Conservation (phyloP, 2,113 vertebrate species). For the Tenebrosternarchus preto region DNA sequence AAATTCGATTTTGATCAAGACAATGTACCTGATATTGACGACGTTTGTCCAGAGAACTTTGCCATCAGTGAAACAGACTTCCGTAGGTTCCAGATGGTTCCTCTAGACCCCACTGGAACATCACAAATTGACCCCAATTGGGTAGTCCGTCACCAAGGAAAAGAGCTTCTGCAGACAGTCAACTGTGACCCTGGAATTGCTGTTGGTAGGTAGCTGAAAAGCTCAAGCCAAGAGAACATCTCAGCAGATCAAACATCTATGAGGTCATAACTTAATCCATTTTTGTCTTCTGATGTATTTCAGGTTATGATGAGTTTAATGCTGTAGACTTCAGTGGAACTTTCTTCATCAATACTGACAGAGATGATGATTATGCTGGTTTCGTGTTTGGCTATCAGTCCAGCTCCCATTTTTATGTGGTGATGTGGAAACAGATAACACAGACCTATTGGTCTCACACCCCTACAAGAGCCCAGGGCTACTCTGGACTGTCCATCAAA, state of each 20-base stretch:
- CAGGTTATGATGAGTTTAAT: conserved; percentile 96
- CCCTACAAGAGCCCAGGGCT: conserved; percentile 94
- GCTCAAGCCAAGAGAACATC: neutral
- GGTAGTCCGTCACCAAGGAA: conserved; percentile 97
- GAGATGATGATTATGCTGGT: conserved; percentile 96
- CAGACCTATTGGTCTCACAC: conserved; percentile 94
- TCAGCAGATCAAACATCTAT: no score
- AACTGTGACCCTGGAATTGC: conserved; percentile 98
- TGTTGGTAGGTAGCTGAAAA: conserved; percentile 80
- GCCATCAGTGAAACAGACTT: conserved; percentile 97
- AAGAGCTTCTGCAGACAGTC: conserved; percentile 97
- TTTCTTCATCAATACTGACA: conserved; percentile 97
- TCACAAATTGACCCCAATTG: conserved; percentile 98
- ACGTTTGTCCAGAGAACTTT: conserved; percentile 95
- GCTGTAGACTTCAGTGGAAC: conserved; percentile 98
- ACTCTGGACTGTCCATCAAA: conserved; percentile 96
- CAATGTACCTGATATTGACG: conserved; percentile 88
- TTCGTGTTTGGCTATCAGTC: conserved; percentile 99
- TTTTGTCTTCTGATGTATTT: conserved; percentile 27
- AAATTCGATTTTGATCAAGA: conserved; percentile 97
- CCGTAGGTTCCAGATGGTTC: conserved; percentile 98
- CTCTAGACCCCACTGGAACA: conserved; percentile 94
- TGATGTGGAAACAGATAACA: conserved; percentile 99
- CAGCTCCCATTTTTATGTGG: conserved; percentile 96
- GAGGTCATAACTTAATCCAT: neutral